Evolutionary conservation across 2,888 invertebrate genomes (phyloP).

Genomic region (Didymodactylos carnosus): DNA sequence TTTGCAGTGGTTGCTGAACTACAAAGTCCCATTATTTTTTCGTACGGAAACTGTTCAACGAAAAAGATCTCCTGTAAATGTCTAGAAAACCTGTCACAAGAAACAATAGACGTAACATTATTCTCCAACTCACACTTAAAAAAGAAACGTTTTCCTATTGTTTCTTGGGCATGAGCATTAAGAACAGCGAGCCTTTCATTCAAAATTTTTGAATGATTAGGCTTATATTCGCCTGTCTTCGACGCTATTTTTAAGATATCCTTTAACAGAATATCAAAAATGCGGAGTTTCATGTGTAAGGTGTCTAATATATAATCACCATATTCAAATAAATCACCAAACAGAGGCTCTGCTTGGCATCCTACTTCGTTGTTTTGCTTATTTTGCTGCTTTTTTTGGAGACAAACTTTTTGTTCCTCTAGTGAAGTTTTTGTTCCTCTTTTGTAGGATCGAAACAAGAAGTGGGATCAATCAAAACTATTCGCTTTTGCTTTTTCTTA

Average conservation of each 20-base stretch:
- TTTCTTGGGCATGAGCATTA: neutral
- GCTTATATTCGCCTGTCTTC: neutral
- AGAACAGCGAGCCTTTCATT: neutral
- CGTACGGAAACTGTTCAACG: neutral
- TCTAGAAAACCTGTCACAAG: neutral
- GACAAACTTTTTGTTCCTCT: neutral
- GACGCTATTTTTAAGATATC: neutral
- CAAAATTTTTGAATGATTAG: neutral
- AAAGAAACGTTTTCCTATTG: neutral
- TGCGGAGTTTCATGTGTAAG: neutral
- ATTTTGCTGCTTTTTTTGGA: neutral
- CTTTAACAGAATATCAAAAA: neutral
- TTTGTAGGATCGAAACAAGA: neutral
- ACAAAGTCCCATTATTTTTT: neutral
- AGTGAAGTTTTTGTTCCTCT: neutral
- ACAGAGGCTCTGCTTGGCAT: neutral
- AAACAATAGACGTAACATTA: neutral
- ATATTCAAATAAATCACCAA: neutral
- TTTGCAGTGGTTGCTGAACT: neutral
- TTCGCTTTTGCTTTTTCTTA: neutral
- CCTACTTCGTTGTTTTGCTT: neutral
- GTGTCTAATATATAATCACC: neutral
- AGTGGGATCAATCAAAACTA: neutral
- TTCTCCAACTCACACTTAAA: neutral
- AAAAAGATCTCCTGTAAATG: neutral